Evolutionary conservation across 2,113 vertebrate genomes (phyloP).

Genomic region (Galbula dea): DNA sequence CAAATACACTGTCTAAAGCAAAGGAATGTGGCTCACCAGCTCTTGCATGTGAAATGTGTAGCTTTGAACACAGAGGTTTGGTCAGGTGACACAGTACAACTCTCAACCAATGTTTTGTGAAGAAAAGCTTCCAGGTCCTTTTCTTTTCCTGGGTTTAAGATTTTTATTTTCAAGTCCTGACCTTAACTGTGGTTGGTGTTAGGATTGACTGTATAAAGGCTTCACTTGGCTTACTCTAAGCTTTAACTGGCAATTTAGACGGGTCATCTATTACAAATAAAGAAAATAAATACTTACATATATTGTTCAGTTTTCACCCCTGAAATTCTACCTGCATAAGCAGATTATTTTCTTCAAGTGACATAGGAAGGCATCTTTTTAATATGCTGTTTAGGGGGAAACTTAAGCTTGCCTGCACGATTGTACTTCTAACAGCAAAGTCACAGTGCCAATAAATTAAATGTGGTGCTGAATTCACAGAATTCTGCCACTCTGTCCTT

Average conservation of each 20-base stretch:
- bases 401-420: background rate
- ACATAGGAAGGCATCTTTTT: background rate
- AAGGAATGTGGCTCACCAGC: background rate
- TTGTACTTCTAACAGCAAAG: background rate
- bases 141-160: background rate
- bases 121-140: background rate
- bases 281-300: background rate
- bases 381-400: background rate
- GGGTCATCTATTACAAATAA: background rate
- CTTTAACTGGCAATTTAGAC: background rate
- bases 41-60: background rate
- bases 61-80: background rate
- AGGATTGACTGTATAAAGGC: background rate
- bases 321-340: background rate
- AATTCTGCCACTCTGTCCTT: background rate
- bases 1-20: background rate
- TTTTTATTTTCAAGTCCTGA: background rate
- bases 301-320: background rate
- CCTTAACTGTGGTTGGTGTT: background rate
- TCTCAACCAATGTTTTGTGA: background rate
- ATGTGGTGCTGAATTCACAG: background rate
- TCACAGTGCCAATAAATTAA: background rate
- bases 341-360: background rate
- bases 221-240: background rate
- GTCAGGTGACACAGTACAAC: background rate